These are phyloP conservation scores for Rhimphoctona megacephalus DNA, from an alignment of 2,888 invertebrate genomes.

Conservation along the genomic window DNA sequence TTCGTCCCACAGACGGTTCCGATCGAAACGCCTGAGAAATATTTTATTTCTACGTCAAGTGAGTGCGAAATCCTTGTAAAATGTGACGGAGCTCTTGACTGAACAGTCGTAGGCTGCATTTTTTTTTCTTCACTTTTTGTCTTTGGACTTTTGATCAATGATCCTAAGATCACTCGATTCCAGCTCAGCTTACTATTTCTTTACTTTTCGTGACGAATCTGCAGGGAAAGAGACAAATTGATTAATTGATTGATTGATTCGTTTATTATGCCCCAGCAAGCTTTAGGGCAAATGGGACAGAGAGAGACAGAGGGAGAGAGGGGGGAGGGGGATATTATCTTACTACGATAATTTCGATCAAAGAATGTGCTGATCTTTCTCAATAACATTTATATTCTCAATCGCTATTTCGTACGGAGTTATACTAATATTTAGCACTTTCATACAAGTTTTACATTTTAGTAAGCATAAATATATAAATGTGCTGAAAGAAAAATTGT, in stretches of 20 bases:
- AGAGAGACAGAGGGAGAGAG: not conserved
- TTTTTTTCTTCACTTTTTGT: not conserved
- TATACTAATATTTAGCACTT: not conserved
- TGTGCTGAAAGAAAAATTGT: constrained; percentile 9
- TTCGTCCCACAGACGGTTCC: constrained; percentile 57
- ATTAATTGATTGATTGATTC: too few species aligned
- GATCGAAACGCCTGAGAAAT: constrained; percentile 19
- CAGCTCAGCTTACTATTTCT: not conserved
- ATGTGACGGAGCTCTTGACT: constrained; percentile 25
- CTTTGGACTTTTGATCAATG: constrained; percentile 33
- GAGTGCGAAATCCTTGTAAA: constrained; percentile 53
- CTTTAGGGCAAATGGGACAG: too few species aligned
- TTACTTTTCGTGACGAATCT: not conserved
- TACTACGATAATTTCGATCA: not conserved
- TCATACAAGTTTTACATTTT: not conserved
- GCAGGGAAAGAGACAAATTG: not conserved
- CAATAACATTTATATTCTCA: not conserved
- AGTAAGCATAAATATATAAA: not conserved
- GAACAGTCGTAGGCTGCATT: constrained; percentile 42
- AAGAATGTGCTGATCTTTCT: not conserved
- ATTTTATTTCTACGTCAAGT: constrained; percentile 22
- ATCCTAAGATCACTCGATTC: constrained; percentile 10
- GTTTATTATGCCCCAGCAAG: too few species aligned
- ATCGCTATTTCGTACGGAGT: not conserved
- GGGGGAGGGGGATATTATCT: too few species aligned